Base-by-base conservation (phyloP, 2,113 vertebrate species). In the Odobenus rosmarus region DNA sequence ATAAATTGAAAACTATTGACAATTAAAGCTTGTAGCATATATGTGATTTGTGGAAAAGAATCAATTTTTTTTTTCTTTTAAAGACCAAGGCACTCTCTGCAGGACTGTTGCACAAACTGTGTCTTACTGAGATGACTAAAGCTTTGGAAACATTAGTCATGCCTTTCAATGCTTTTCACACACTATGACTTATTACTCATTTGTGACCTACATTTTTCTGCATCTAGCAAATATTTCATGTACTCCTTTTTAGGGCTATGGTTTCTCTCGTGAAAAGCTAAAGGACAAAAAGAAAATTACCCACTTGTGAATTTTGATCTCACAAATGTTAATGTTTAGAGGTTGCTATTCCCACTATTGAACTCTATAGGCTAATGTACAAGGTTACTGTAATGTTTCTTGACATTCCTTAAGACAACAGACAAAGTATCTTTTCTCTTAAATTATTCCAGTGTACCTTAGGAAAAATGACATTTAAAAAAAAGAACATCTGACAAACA, bases 81-180 rank as follows among this genome's bases (percentile, higher is more conserved):
- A 86, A 97, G 36, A 55, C 83, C 69, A 82, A 91, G 82, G n/a
- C 55, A 92, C 64, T 96, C 76, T 96, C 95, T 61, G 62, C 57
- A 88, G 80, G 83, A 79, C 90, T 90, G 67, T 94, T 71, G 90
- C 93, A 95, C 88, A 95, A 80, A 86, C 61, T 95, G 77, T 55
- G 88, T 94, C 90, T 84, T 57, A 92, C 31, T 94, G 93, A 97
- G 97, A 97, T 64, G 51, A 61, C 77, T 84, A 82, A 97, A 96
- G 67, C 89, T 97, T 97, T 95, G 95, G 83, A 94, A 95, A 81
- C 87, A 94, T 93, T 89, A 97, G 91, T 61, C 93, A 96, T 51
- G 49, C 67, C 88, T 97, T 86, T 97, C 86, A 95, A 36, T 79
- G 96, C 77, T 79, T 69, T 96, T 90, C 94, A 83, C 55, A 84